phyloP scores from a whole-genome alignment of 2,797 vertebrate genomes.

The Anguilla anguilla region DNA sequence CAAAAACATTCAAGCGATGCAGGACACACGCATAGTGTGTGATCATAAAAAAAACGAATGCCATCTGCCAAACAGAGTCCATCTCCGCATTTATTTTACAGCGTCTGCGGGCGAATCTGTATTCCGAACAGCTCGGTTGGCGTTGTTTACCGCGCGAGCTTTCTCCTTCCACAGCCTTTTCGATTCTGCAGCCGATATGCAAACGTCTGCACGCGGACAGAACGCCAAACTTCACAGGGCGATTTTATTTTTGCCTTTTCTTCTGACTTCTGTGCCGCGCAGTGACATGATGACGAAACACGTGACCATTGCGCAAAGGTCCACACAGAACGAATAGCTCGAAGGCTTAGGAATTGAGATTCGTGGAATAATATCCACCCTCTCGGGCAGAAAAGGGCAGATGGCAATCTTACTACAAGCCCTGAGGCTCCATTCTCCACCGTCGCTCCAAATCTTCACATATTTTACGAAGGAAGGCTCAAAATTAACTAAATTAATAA shows the following conservation, averaged over 20 bases:
- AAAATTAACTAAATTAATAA: slow-evolving; percentile 77
- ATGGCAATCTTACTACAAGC: slow-evolving; percentile 51
- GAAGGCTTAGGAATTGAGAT: slow-evolving; percentile 59
- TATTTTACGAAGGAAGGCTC: slow-evolving; percentile 65
- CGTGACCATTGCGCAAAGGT: not conserved
- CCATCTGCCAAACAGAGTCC: not conserved
- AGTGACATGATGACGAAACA: not conserved
- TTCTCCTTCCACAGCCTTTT: not conserved
- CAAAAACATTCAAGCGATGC: not conserved
- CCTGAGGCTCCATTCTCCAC: slow-evolving; percentile 3
- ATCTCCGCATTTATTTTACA: not conserved
- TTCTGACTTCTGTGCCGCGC: not conserved
- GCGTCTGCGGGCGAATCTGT: not conserved
- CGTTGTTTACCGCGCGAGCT: not conserved
- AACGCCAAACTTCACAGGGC: not conserved
- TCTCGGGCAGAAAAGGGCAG: slow-evolving; percentile 58
- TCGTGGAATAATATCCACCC: slow-evolving; percentile 51
- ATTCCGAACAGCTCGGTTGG: not conserved
- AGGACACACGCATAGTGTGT: not conserved
- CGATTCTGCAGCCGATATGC: not conserved
- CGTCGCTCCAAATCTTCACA: slow-evolving; percentile 28
- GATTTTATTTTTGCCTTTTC: not conserved
- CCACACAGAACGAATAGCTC: not conserved
- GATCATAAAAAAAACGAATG: not conserved
- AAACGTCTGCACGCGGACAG: not conserved